Evolutionary conservation across 2,888 invertebrate species (phyloP).

Genomic region (Cephus pulcher): DNA sequence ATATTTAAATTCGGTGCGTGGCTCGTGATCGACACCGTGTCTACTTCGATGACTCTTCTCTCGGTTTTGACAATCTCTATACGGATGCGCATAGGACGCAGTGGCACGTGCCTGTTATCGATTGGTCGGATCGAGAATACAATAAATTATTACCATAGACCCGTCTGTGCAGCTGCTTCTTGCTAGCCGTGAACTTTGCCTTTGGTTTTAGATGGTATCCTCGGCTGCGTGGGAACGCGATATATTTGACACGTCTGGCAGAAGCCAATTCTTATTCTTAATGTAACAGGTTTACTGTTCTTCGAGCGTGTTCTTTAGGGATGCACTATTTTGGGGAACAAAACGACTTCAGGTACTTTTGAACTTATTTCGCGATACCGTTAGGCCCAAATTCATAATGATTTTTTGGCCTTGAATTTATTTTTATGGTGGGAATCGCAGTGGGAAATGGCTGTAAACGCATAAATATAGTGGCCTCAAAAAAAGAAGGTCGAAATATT

Average conservation of each 20-base stretch:
- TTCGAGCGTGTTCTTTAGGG: neutral
- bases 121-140: neutral
- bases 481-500: conserved; percentile 33
- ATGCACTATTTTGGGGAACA: neutral
- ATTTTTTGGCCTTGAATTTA: conserved; percentile 34
- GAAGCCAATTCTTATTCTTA: neutral
- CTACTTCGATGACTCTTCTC: neutral
- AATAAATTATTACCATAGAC: neutral
- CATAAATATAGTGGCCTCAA: conserved; percentile 40
- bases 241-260: neutral
- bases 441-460: conserved; percentile 34
- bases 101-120: neutral
- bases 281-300: neutral
- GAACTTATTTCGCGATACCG: conserved; percentile 38
- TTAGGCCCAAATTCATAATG: conserved; percentile 31
- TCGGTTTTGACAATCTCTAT: neutral
- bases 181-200: conserved; percentile 2
- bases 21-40: too few relatives aligned
- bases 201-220: neutral
- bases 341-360: neutral
- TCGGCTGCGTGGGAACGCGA: neutral
- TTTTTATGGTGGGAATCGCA: conserved; percentile 7
- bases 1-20: neutral
- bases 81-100: neutral
- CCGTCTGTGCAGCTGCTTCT: neutral